phyloP scores from a whole-genome alignment of 2,113 vertebrate species.

The Glareola pratincola region DNA sequence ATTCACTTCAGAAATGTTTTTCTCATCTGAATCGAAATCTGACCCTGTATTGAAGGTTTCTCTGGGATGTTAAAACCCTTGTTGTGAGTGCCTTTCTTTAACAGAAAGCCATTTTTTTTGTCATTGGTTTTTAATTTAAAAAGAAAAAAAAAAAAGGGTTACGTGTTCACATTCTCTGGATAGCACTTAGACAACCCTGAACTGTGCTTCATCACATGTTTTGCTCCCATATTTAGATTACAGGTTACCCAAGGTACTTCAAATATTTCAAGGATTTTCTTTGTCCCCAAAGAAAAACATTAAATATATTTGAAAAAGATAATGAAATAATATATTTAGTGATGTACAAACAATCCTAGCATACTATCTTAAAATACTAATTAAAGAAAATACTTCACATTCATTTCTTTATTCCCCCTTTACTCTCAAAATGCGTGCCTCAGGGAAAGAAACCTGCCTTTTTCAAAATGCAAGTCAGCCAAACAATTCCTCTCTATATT shows the following conservation, averaged over 20 bases:
- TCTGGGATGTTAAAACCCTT: background rate
- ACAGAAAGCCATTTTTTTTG: background rate
- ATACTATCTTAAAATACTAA: background rate
- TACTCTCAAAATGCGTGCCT: background rate
- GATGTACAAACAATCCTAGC: background rate
- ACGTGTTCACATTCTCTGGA: background rate
- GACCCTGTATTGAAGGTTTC: background rate
- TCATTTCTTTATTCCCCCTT: background rate
- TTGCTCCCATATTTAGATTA: background rate
- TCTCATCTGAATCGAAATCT: background rate
- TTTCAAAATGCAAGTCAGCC: background rate
- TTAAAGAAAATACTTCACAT: background rate
- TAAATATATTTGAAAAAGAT: background rate
- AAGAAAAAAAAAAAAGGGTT: background rate
- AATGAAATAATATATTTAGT: background rate
- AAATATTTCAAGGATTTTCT: background rate
- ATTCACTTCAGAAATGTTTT: background rate
- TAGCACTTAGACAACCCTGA: background rate
- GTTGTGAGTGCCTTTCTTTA: background rate
- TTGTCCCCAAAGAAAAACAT: background rate
- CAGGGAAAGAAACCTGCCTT: background rate
- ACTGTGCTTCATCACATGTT: rapidly evolving
- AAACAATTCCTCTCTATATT: background rate
- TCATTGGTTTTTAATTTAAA: background rate
- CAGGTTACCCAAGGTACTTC: background rate